Conservation (phyloP, 2,113 vertebrate species). For the Smithornis capensis region DNA sequence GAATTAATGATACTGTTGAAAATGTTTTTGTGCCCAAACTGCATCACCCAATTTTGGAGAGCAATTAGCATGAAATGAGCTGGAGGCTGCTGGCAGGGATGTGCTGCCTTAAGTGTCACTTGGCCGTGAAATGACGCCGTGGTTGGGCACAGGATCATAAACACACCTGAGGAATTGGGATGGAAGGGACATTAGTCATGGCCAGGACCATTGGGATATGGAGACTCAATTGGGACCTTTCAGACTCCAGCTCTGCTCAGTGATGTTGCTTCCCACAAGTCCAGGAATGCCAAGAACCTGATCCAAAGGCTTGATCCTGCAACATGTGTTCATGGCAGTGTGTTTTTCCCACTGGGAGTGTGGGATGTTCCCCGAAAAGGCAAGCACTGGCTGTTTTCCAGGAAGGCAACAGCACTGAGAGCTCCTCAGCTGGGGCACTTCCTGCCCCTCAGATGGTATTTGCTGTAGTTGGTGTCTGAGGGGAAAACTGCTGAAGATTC, state of each 20-base stretch:
- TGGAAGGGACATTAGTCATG: slow-evolving; percentile 6
- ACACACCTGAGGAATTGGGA: not conserved
- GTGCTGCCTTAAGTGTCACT: slow-evolving; percentile 51
- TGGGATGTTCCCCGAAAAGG: not conserved
- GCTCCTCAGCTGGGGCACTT: not conserved
- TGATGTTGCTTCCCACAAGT: not conserved
- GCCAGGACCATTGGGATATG: not conserved
- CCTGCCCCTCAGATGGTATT: not conserved
- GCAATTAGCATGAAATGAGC: slow-evolving; percentile 71
- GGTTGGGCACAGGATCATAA: not conserved
- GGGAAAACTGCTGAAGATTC: not conserved
- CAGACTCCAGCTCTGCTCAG: fast-evolving
- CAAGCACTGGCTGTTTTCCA: not conserved
- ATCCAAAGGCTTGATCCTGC: not conserved
- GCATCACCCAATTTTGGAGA: slow-evolving; percentile 49
- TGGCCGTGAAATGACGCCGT: slow-evolving; percentile 7
- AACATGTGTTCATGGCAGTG: fast-evolving
- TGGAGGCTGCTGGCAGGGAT: slow-evolving; percentile 32
- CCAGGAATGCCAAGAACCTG: fast-evolving
- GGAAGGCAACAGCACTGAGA: not conserved
- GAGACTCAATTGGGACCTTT: not conserved
- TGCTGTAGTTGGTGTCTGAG: not conserved
- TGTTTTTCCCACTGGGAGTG: fast-evolving
- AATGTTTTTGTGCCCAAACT: slow-evolving; percentile 40
- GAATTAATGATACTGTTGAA: slow-evolving; percentile 55